phyloP scores from a whole-genome alignment of 53 echinoderm and acorn worm genomes.

The Paracentrotus lividus region DNA sequence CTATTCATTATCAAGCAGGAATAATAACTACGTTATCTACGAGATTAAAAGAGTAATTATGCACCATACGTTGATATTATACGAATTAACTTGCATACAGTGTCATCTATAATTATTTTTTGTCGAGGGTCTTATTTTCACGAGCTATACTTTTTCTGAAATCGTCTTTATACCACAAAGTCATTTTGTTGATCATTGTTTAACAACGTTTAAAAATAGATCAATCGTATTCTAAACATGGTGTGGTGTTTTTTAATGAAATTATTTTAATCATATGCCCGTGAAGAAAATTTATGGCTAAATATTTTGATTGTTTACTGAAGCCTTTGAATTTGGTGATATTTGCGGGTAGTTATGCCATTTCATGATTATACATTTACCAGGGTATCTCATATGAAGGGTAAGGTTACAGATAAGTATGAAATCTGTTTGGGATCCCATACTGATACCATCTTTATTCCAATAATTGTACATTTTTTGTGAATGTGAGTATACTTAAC shows the following conservation, averaged over 20 bases:
- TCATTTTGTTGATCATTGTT: too few species aligned
- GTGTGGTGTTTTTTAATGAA: neutral
- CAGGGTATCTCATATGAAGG: neutral
- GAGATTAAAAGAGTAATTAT: neutral
- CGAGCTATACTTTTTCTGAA: too few species aligned
- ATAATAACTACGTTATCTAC: neutral
- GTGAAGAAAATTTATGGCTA: neutral
- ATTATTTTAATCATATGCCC: neutral
- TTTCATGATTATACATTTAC: neutral
- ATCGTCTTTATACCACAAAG: too few species aligned
- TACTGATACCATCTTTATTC: neutral
- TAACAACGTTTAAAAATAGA: neutral
- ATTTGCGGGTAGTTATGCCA: neutral
- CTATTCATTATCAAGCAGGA: slow-evolving; percentile 7
- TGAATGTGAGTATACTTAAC: too few species aligned
- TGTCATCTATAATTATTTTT: too few species aligned
- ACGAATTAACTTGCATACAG: too few species aligned
- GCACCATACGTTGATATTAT: too few species aligned
- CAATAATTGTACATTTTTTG: too few species aligned
- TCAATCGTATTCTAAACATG: too few species aligned
- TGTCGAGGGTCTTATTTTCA: too few species aligned
- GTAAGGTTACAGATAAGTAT: neutral
- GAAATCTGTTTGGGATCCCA: neutral
- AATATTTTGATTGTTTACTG: neutral
- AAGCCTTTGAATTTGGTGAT: neutral